Percentiles rank a stretch among this genome's conserved stretches.
phyloP scores from a whole-genome alignment of 1,140 invertebrate genomes.

The Leptinotarsa texana region DNA sequence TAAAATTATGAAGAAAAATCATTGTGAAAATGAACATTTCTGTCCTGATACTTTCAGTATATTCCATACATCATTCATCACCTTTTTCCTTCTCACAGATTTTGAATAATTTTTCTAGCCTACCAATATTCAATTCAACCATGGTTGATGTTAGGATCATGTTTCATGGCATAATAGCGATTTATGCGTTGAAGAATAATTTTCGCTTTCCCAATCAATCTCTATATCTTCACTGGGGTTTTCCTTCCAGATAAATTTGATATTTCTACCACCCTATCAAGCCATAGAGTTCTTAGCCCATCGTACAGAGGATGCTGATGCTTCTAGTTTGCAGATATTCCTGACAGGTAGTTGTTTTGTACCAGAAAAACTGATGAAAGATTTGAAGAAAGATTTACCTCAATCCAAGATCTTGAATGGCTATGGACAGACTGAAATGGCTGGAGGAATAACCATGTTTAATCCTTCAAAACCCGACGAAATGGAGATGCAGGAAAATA shows the following conservation, averaged over 20 bases:
- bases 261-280: background rate
- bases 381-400: background rate
- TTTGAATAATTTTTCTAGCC: too few relatives aligned
- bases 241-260: background rate
- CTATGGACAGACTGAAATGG: background rate
- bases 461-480: background rate
- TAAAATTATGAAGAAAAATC: too few relatives aligned
- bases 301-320: background rate
- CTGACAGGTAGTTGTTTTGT: background rate
- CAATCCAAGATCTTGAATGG: background rate
- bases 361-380: slow-evolving; percentile 1
- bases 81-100: too few relatives aligned
- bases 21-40: too few relatives aligned
- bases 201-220: too few relatives aligned
- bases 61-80: too few relatives aligned
- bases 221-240: too few relatives aligned
- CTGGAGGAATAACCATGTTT: background rate
- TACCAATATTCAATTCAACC: too few relatives aligned
- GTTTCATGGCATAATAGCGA: too few relatives aligned
- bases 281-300: background rate
- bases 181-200: too few relatives aligned
- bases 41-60: too few relatives aligned
- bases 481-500: background rate
- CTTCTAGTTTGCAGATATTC: background rate
- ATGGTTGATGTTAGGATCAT: too few relatives aligned